Evolutionary conservation across 2,797 vertebrate species (phyloP), one percentile per base, ranked within the genome.

Genomic region (Falco naumanni): DNA sequence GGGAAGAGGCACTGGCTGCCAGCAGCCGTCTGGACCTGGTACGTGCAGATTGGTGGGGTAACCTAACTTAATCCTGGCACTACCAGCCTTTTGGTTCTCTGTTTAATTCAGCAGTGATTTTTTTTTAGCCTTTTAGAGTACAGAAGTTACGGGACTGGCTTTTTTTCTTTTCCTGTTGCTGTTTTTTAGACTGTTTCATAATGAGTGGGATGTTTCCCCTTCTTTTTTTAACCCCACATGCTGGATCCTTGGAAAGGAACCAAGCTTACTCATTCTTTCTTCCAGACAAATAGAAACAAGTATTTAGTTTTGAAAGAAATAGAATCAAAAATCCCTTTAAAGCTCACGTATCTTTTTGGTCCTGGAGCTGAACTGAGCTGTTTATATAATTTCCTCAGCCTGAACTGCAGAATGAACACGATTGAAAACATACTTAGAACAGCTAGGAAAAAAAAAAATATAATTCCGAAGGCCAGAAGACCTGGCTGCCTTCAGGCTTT

Each of bases 151-250:
- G 4, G 20, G 15, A 84, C 43, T 71, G 76, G 47, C 16, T 71
- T 93, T 93, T 87, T 91, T 87, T 77, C 84, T 93, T 93, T 97
- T 96, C 89, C 93, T 96, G 84, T 92, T 95, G 65, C 83, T 91
- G 63, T 91, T 51, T 90, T 90, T 76, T 70, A 61, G 50, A 37
- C 74, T 68, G 41, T 91, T 95, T 94, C 87, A 57, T 71, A 89
- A 86, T 39, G 24, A n/a, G 79, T 81, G 70, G 76, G 82, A 80
- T 75, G 48, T 80, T 86, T 74, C 64, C 54, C 78, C 77, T 75
- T 82, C 69, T 84, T 65, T 89, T 79, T 91, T 74, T 45, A 92
- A 90, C 87, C 83, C 81, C 51, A 66, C 71, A 15, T 53, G 43
- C 68, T 90, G 53, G n/a, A 71, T 78, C 80, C 53, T 91, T 94